phyloP scores from a whole-genome alignment of 1,140 invertebrate genomes.

The Caenorhabditis brenneri region DNA sequence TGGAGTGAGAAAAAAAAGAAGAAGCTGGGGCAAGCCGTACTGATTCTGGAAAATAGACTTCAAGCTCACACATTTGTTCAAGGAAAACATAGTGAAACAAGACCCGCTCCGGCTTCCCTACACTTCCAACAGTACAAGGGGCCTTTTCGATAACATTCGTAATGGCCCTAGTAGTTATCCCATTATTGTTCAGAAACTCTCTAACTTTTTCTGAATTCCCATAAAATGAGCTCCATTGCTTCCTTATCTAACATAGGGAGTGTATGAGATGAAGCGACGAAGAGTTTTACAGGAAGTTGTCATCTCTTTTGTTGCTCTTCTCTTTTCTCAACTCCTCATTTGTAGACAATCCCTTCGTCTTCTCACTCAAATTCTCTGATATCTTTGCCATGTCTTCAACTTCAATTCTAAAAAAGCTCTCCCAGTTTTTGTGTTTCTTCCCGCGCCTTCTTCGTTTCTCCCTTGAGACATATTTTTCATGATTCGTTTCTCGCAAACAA shows the following conservation, averaged over 20 bases:
- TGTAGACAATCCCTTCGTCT: background rate
- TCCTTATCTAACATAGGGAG: background rate
- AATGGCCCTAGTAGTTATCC: background rate
- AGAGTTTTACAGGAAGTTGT: conserved; percentile 14
- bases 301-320: background rate
- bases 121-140: too few relatives aligned
- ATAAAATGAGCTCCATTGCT: conserved; percentile 23
- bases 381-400: conserved; percentile 10
- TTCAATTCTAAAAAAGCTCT: conserved; percentile 37
- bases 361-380: background rate
- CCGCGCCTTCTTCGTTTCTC: background rate
- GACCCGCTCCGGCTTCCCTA: too few relatives aligned
- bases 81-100: too few relatives aligned
- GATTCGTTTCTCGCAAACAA: conserved; percentile 36
- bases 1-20: too few relatives aligned
- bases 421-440: background rate
- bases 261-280: background rate
- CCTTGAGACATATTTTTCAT: conserved; percentile 41
- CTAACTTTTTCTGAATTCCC: background rate
- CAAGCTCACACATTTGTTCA: too few relatives aligned
- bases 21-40: too few relatives aligned
- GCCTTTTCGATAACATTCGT: too few relatives aligned
- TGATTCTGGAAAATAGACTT: too few relatives aligned
- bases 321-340: conserved; percentile 25
- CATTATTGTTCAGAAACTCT: background rate